Percentiles rank a stretch among this genome's conserved stretches.
These are phyloP conservation scores for Episyrphus balteatus DNA, from an alignment of 1,140 invertebrate species.

Conservation along the genomic window DNA sequence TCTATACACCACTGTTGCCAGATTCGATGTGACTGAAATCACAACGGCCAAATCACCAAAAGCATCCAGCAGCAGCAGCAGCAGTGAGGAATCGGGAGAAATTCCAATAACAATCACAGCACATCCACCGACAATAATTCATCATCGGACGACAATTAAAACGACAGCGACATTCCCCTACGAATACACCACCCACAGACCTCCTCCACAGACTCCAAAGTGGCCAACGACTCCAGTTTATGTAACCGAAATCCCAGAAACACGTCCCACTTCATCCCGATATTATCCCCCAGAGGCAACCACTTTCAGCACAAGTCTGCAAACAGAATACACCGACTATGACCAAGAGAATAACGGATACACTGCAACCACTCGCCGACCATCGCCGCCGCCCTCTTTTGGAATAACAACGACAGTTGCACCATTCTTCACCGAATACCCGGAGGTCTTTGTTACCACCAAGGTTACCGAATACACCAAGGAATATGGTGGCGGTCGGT, in stretches of 20 bases:
- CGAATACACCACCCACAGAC: neutral
- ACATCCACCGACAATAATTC: neutral
- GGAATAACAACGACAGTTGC: constrained; percentile 29
- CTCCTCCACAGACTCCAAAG: neutral
- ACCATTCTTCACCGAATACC: constrained; percentile 40
- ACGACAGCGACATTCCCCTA: neutral
- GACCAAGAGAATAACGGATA: constrained; percentile 32
- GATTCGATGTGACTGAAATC: neutral
- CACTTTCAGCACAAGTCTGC: neutral
- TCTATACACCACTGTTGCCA: too few species aligned
- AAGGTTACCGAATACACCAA: constrained; percentile 21
- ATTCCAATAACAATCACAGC: neutral
- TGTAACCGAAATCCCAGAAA: constrained; percentile 1
- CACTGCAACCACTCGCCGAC: constrained; percentile 37
- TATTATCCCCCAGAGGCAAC: constrained; percentile 11
- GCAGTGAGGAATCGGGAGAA: neutral
- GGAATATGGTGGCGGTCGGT: constrained; percentile 18
- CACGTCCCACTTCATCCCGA: constrained; percentile 2
- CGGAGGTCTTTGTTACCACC: constrained; percentile 25
- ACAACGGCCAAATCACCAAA: neutral
- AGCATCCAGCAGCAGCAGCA: too few species aligned
- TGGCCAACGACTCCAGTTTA: constrained; percentile 9
- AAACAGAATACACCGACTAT: constrained; percentile 15
- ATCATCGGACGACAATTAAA: neutral
- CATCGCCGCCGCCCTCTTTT: constrained; percentile 13